These are phyloP conservation scores for Spatulosminthurus flaviceps DNA, from an alignment of 2,888 invertebrate genomes.

Conservation along the genomic window DNA sequence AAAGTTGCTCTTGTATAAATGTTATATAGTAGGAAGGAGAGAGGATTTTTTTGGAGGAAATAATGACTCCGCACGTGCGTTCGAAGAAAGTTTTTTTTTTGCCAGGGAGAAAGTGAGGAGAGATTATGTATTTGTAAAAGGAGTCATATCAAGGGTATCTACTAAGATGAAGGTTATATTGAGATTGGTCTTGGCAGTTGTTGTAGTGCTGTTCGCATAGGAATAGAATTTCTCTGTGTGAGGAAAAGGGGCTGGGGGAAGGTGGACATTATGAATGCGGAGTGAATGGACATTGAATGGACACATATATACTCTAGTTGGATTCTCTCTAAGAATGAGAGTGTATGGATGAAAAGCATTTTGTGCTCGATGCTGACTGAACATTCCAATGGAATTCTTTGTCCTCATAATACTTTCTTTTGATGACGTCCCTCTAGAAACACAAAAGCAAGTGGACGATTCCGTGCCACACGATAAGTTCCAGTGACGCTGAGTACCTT, in stretches of 20 bases:
- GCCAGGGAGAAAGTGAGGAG: too few species aligned
- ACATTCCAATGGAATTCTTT: conserved; percentile 15
- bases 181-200: too few species aligned
- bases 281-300: conserved; percentile 18
- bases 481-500: conserved; percentile 60
- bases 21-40: background rate
- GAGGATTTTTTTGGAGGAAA: background rate
- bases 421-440: conserved; percentile 51
- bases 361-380: background rate
- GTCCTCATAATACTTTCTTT: conserved; percentile 30
- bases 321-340: background rate
- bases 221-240: background rate
- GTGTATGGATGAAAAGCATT: background rate
- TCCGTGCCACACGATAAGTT: conserved; percentile 61
- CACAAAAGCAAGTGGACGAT: conserved; percentile 54
- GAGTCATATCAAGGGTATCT: too few species aligned
- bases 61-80: background rate
- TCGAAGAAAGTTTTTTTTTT: too few species aligned
- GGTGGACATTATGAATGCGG: conserved; percentile 2
- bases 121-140: too few species aligned
- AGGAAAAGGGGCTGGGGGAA: background rate
- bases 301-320: background rate
- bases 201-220: background rate
- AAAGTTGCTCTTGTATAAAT: too few species aligned
- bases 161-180: too few species aligned